phyloP scores from a whole-genome alignment of 2,797 vertebrate species.

The Tinamus major region DNA sequence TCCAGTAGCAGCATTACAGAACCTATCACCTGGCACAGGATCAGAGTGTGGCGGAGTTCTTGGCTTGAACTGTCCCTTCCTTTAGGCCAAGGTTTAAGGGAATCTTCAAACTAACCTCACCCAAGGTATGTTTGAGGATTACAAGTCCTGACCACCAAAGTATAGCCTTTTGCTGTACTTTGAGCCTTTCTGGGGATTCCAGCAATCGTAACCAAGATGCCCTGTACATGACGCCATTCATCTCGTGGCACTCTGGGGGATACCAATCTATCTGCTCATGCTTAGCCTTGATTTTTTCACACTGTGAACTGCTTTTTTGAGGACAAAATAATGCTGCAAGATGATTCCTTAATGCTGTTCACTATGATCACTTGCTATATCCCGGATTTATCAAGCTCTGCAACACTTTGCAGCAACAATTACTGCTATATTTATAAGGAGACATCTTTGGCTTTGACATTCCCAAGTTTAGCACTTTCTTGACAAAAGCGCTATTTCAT shows the following conservation, averaged over 20 bases:
- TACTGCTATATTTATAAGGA: conserved; percentile 27
- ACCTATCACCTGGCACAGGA: not conserved
- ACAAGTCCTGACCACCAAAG: not conserved
- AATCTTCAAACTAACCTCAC: not conserved
- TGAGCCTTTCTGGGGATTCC: not conserved
- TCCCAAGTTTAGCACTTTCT: conserved; percentile 20
- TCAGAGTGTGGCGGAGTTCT: not conserved
- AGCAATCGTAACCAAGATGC: not conserved
- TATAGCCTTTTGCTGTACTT: not conserved
- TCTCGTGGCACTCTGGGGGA: not conserved
- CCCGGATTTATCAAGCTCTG: conserved; percentile 20
- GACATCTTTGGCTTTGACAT: not conserved
- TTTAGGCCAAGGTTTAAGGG: not conserved
- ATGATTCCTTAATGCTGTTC: conserved; percentile 25
- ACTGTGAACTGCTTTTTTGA: not conserved
- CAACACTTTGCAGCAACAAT: conserved; percentile 21
- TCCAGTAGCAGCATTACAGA: not conserved
- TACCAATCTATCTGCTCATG: not conserved
- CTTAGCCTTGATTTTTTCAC: conserved; percentile 11
- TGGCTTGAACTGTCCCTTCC: not conserved
- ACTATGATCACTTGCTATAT: not conserved
- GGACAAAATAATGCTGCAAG: not conserved
- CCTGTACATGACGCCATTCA: not conserved
- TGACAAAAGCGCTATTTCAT: conserved; percentile 35
- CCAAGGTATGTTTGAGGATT: not conserved